Percentiles rank a stretch among this genome's conserved stretches.
Conservation (phyloP, 2,888 invertebrate genomes). For the Dromius quadrimaculatus region DNA sequence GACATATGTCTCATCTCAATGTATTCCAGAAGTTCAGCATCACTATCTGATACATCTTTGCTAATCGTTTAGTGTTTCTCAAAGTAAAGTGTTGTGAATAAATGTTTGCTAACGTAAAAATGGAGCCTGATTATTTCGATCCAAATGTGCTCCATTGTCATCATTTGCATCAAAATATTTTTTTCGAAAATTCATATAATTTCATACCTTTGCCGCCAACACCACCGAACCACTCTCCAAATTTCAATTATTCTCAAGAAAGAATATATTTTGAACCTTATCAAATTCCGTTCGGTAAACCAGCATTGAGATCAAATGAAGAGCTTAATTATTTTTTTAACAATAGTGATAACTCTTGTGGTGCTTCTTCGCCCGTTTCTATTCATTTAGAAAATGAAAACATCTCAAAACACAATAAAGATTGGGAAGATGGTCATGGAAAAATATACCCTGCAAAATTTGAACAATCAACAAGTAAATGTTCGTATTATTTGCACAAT, state of each 20-base stretch:
- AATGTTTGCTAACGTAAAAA: conserved; percentile 39
- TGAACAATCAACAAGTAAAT: conserved; percentile 24
- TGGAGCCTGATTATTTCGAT: conserved; percentile 38
- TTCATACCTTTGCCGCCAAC: conserved; percentile 37
- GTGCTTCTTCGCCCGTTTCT: conserved; percentile 31
- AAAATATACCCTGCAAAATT: conserved; percentile 12
- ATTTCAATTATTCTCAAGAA: conserved; percentile 18
- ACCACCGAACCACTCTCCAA: conserved; percentile 21
- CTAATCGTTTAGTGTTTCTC: conserved; percentile 9
- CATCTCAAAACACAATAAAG: not conserved
- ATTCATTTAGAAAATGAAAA: conserved; percentile 21
- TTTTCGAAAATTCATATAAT: conserved; percentile 37
- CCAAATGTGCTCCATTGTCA: conserved; percentile 31
- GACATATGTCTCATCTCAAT: conserved; percentile 42
- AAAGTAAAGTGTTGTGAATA: conserved; percentile 9
- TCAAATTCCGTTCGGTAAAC: conserved; percentile 24
- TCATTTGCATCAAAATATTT: conserved; percentile 31
- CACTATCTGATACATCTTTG: conserved; percentile 18
- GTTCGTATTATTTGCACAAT: conserved; percentile 33
- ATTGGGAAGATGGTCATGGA: conserved; percentile 15
- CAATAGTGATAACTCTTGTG: conserved; percentile 32
- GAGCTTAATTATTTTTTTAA: conserved; percentile 30
- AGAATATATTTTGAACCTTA: conserved; percentile 25
- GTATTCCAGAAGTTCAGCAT: conserved; percentile 34
- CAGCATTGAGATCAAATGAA: conserved; percentile 3